These are phyloP conservation scores for Ischnura elegans DNA, from an alignment of 2,888 invertebrate species.

Conservation along the genomic window DNA sequence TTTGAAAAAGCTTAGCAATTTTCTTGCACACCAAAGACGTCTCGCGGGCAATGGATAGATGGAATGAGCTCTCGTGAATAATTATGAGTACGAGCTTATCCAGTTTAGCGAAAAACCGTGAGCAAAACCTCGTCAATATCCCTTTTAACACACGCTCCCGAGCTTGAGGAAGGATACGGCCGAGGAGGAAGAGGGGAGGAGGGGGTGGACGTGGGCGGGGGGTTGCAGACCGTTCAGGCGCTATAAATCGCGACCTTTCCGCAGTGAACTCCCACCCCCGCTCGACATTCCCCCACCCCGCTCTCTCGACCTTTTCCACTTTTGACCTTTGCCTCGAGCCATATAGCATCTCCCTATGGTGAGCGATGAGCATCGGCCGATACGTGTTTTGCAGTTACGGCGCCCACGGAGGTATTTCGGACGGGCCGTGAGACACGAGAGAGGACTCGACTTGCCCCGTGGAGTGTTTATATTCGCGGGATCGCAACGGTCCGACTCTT, in stretches of 20 bases:
- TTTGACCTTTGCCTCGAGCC: constrained; percentile 29
- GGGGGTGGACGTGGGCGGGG: background rate
- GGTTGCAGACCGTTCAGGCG: background rate
- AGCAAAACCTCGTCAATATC: background rate
- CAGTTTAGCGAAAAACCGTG: no score
- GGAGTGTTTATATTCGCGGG: background rate
- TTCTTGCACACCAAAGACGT: no score
- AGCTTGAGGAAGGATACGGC: background rate
- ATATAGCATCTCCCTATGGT: background rate
- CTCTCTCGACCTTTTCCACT: constrained; percentile 39
- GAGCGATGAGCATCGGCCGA: background rate
- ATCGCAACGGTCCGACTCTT: background rate
- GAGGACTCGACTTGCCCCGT: background rate
- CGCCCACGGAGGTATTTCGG: background rate
- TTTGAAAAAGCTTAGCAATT: no score
- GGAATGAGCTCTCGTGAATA: no score
- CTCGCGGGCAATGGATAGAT: no score
- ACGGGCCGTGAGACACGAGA: background rate
- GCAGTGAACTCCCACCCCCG: background rate
- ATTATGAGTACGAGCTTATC: no score
- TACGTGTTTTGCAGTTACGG: background rate
- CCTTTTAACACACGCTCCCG: background rate
- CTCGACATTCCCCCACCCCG: constrained; percentile 13
- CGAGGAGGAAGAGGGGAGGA: background rate
- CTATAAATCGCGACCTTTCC: constrained; percentile 6